These are phyloP conservation scores for Orchesella cincta DNA, from an alignment of 1,140 invertebrate genomes.

Conservation along the genomic window DNA sequence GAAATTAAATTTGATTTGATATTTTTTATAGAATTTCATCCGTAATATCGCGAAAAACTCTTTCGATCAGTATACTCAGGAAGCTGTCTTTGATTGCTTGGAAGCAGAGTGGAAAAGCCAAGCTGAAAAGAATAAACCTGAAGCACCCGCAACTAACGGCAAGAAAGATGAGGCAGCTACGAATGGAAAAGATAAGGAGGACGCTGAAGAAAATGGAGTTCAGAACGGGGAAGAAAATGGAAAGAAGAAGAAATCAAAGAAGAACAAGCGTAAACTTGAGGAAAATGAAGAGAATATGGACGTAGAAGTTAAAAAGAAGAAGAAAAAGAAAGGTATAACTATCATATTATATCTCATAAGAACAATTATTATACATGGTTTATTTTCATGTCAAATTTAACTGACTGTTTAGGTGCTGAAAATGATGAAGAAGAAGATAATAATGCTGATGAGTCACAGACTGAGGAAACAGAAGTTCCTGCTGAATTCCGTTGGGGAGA, in stretches of 20 bases:
- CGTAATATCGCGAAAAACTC: conserved; percentile 55
- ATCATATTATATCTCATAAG: not conserved
- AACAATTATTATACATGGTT: not conserved
- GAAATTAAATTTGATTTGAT: conserved; percentile 28
- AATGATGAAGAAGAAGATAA: conserved; percentile 28
- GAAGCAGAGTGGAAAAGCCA: conserved; percentile 43
- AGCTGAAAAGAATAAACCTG: conserved; percentile 28
- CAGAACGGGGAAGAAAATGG: conserved; percentile 26
- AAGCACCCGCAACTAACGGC: conserved; percentile 16
- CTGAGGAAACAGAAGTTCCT: conserved; percentile 42
- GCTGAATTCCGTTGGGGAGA: not conserved
- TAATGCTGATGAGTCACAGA: conserved; percentile 41
- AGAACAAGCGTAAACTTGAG: conserved; percentile 10
- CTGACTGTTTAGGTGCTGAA: not conserved
- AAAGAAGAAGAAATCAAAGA: conserved; percentile 42
- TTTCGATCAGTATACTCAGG: conserved; percentile 50
- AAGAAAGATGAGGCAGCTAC: conserved; percentile 26
- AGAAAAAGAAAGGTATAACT: conserved; percentile 34
- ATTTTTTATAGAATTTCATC: conserved; percentile 57
- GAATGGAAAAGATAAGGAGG: conserved; percentile 46
- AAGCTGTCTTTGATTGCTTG: conserved; percentile 53
- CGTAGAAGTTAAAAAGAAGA: not conserved
- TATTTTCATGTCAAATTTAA: not conserved
- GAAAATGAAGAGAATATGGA: conserved; percentile 29
- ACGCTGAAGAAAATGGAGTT: conserved; percentile 36